These are phyloP conservation scores for Diarsia dahlii DNA, from an alignment of 2,888 invertebrate genomes.

Conservation along the genomic window DNA sequence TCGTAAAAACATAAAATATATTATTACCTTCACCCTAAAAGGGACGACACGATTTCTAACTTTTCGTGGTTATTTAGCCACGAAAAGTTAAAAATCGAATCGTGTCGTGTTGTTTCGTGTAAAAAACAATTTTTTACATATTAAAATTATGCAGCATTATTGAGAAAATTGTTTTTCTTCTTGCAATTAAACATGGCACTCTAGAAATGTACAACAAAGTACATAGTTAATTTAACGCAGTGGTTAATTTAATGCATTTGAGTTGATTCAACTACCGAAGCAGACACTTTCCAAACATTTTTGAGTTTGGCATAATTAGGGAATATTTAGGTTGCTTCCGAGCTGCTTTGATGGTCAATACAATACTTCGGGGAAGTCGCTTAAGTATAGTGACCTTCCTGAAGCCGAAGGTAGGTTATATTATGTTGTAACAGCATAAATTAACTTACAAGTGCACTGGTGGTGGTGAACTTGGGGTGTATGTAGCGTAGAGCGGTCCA, in stretches of 20 bases:
- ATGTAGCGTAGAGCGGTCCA: constrained; percentile 89
- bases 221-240: too few relatives aligned
- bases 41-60: too few relatives aligned
- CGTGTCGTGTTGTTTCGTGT: too few relatives aligned
- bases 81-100: too few relatives aligned
- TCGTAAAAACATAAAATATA: constrained; percentile 14
- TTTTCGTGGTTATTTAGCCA: too few relatives aligned
- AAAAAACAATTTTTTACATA: background rate
- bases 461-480: constrained; percentile 83
- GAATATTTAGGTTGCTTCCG: background rate
- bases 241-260: background rate
- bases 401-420: background rate
- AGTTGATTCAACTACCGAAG: background rate
- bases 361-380: background rate
- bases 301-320: background rate
- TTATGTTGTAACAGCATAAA: background rate
- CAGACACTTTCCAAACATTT: background rate
- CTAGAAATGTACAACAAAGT: background rate
- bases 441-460: constrained; percentile 87
- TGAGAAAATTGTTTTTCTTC: background rate
- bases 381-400: background rate
- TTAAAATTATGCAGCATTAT: background rate
- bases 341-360: background rate
- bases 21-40: background rate
- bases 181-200: background rate